These are phyloP conservation scores for Ephialtes manifestator DNA, from an alignment of 2,888 invertebrate genomes.

Conservation along the genomic window DNA sequence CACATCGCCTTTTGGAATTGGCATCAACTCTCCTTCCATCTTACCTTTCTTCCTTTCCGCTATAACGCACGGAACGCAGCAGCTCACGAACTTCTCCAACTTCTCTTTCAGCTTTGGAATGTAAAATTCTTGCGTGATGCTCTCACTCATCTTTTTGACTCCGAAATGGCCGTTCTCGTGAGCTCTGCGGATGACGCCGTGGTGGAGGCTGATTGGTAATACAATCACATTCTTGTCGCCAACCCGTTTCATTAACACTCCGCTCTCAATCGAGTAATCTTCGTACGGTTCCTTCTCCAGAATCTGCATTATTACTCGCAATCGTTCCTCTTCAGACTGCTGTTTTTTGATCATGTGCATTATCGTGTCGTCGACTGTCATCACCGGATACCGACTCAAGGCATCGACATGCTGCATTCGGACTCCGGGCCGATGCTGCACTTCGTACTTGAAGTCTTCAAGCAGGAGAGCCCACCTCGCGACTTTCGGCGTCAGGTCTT, in stretches of 20 bases:
- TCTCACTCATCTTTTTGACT: conserved; percentile 55
- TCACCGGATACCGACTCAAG: conserved; percentile 52
- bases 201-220: conserved; percentile 36
- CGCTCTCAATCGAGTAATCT: conserved; percentile 34
- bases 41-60: conserved; percentile 75
- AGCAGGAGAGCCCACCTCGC: conserved; percentile 46
- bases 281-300: conserved; percentile 2
- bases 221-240: conserved; percentile 49
- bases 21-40: conserved; percentile 75
- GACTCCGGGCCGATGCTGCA: conserved; percentile 70
- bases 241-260: conserved; percentile 42
- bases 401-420: conserved; percentile 70
- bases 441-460: conserved; percentile 68
- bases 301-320: conserved; percentile 16
- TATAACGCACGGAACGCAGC: conserved; percentile 76
- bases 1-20: conserved; percentile 75
- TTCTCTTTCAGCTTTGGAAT: conserved; percentile 64
- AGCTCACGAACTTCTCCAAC: conserved; percentile 58
- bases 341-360: not conserved
- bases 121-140: conserved; percentile 63
- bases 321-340: conserved; percentile 22
- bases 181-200: conserved; percentile 50
- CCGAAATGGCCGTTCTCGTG: conserved; percentile 67
- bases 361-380: not conserved
- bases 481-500: conserved; percentile 74